Conservation (phyloP, 2,113 vertebrate species). For the Rhabdomys dilectus region DNA sequence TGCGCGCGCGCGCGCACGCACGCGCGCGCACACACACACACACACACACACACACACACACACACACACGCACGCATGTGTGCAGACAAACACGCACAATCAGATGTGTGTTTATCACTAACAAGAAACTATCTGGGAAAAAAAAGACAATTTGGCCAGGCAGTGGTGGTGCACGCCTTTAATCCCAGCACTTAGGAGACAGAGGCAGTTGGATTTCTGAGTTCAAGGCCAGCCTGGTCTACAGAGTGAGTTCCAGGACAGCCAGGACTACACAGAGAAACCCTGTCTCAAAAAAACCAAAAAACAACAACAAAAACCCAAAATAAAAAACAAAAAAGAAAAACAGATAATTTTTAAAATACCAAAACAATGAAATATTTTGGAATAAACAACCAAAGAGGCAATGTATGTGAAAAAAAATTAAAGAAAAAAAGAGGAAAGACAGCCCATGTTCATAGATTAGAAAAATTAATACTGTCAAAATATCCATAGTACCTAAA, state of each 20-base stretch:
- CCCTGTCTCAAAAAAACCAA: neutral
- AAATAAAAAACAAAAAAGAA: neutral
- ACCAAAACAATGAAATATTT: neutral
- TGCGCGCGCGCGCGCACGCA: neutral
- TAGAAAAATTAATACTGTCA: neutral
- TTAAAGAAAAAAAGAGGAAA: neutral
- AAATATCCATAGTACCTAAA: neutral
- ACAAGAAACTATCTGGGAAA: neutral
- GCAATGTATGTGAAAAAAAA: neutral
- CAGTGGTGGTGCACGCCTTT: too few relatives aligned
- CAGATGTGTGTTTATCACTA: neutral
- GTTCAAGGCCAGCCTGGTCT: too few relatives aligned
- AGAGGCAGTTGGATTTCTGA: too few relatives aligned
- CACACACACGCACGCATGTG: too few relatives aligned
- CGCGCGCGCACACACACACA: neutral
- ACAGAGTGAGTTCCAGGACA: too few relatives aligned
- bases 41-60: conserved; percentile 25
- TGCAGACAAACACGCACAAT: too few relatives aligned
- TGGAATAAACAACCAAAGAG: conserved; percentile 14
- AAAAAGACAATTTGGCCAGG: neutral
- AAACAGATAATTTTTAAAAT: neutral
- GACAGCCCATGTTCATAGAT: neutral
- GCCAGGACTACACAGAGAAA: too few relatives aligned
- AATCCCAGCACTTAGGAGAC: too few relatives aligned
- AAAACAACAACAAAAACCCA: too few relatives aligned